Evolutionary conservation across 2,888 invertebrate species (phyloP), one percentile per base, ranked within the genome.

Genomic region (Drosophila picticornis): DNA sequence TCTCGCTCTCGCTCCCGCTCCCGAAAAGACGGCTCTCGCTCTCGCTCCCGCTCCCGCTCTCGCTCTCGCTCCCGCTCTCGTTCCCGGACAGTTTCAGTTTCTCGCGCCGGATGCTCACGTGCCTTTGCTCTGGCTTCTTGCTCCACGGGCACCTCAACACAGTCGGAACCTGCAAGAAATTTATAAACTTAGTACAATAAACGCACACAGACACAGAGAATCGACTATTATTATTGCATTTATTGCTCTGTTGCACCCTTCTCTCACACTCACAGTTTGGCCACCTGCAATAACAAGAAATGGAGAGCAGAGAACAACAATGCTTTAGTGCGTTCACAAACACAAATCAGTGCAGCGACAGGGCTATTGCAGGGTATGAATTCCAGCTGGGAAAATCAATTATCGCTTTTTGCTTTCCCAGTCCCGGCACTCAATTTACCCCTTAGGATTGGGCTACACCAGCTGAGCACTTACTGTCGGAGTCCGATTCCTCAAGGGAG

Each of bases 61-160:
- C n/a, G n/a, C n/a, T n/a, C n/a, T 34, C 22, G 22, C 22, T 46
- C 78, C 0, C 69, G 73, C 4, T 79, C 75, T 19, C 60, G 25
- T 6, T 53, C 56, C 34, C 56, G 40, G 27, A 50, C 25, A 16
- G 46, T 25, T 25, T 46, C 56, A 56, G 13, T 38, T 29, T 72
- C 72, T 46, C 72, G 56, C 25, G n/a, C n/a, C 9, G 38, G 11
- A 13, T 11, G 51, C n/a, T 73, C 76, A 4, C 66, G 68, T 19
- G 46, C 74, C 40, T 67, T 75, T 65, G 65, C 66, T 55, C 43
- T 76, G 50, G 56, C 48, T 10, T 59, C 62, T 56, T 80, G 80
- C 40, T 92, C 92, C n/a, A 93, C 68, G 0, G 93, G 93, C 36
- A 93, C 93, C 81, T 93, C 93, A 32, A 93, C 90, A 60, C 93